A percentile compares a stretch with the other conserved stretches of the same genome.
phyloP scores from a whole-genome alignment of 2,888 invertebrate genomes.

The Orthosia cruda region DNA sequence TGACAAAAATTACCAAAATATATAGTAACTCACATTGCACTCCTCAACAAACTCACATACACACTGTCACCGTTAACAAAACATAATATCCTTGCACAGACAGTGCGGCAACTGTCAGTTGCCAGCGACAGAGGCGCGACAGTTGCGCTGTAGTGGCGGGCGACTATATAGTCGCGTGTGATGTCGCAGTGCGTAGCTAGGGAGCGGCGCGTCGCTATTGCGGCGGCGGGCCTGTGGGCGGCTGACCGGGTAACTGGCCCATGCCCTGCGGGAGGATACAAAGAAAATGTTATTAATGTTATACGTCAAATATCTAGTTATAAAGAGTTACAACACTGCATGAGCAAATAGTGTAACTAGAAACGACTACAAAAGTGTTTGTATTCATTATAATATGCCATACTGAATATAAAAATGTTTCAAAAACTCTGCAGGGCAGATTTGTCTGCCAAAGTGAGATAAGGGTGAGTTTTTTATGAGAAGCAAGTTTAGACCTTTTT shows the following conservation, averaged over 20 bases:
- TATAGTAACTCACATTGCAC: neutral
- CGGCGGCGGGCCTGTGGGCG: constrained; percentile 84
- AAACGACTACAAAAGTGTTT: no score
- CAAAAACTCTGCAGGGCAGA: no score
- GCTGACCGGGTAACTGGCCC: constrained; percentile 88
- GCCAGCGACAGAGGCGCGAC: constrained; percentile 12
- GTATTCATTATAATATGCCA: no score
- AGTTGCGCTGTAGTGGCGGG: constrained; percentile 3
- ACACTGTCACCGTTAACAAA: constrained; percentile 28
- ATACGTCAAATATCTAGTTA: no score
- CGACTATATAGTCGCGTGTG: constrained; percentile 24
- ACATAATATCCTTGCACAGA: constrained; percentile 36
- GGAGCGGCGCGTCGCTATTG: constrained; percentile 86
- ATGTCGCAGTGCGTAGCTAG: constrained; percentile 60
- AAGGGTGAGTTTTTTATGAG: no score
- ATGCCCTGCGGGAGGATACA: constrained; percentile 80
- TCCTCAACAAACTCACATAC: constrained; percentile 5
- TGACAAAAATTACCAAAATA: neutral
- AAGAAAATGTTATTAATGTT: no score
- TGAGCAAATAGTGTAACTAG: no score
- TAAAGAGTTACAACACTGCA: no score
- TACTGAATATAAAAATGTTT: no score
- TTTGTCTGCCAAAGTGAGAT: no score
- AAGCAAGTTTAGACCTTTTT: no score
- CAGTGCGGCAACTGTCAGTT: constrained; percentile 19